Percentiles rank a stretch among this genome's conserved stretches.
These are phyloP conservation scores for Pseudochirops cupreus DNA, from an alignment of 2,797 vertebrate genomes.

Conservation along the genomic window DNA sequence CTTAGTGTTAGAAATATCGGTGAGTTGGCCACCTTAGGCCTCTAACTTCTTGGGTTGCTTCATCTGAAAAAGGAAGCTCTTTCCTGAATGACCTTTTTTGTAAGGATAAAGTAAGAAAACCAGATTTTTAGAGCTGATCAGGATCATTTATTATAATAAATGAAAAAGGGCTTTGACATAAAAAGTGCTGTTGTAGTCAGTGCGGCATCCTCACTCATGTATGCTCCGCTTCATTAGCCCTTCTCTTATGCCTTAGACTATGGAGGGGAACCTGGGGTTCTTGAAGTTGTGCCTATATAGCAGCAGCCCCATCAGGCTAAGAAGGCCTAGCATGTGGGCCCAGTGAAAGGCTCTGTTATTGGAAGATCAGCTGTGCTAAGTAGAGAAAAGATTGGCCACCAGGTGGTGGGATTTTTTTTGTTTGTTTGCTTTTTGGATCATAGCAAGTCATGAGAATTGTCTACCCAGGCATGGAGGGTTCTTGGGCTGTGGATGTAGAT, in stretches of 20 bases:
- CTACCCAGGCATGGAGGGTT: background rate
- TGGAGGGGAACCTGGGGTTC: background rate
- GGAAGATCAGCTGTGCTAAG: background rate
- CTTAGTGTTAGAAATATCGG: background rate
- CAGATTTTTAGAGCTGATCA: background rate
- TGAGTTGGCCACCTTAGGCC: background rate
- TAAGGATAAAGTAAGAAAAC: background rate
- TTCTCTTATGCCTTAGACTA: background rate
- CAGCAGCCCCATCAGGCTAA: background rate
- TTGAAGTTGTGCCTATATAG: background rate
- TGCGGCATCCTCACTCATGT: background rate
- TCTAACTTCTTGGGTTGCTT: background rate
- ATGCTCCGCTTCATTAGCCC: fast-evolving
- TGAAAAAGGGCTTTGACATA: background rate
- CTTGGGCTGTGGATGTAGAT: background rate
- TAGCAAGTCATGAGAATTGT: background rate
- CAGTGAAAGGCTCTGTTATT: background rate
- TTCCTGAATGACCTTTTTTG: background rate
- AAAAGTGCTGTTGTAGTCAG: background rate
- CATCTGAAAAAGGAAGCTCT: background rate
- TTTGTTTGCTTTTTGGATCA: too few species aligned
- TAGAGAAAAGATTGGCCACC: background rate
- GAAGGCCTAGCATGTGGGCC: background rate
- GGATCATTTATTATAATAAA: background rate
- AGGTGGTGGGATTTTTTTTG: background rate